Percentiles rank a stretch among this genome's conserved stretches.
Conservation (phyloP, 2,888 invertebrate genomes). For the Cepaea hortensis region DNA sequence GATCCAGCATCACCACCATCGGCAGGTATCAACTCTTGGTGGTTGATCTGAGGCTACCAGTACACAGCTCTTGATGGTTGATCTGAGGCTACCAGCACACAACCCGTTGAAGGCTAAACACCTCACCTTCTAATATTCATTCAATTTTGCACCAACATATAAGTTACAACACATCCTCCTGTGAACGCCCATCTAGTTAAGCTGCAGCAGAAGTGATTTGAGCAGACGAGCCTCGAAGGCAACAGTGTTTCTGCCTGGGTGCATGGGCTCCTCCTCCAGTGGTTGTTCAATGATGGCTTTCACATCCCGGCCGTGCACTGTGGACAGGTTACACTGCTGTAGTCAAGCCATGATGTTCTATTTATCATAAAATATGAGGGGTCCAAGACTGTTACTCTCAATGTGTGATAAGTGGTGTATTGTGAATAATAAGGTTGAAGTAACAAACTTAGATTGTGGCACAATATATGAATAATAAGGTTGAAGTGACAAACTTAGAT, state of each 20-base stretch:
- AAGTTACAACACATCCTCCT: not conserved
- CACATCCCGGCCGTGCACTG: slow-evolving; percentile 89
- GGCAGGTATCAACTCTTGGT: no score
- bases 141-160: not conserved
- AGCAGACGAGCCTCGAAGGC: slow-evolving; percentile 91
- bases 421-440: not conserved
- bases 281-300: slow-evolving; percentile 89
- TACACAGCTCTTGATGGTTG: no score
- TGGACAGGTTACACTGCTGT: slow-evolving; percentile 63
- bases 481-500: no score
- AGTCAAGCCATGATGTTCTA: no score
- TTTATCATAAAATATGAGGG: no score
- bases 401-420: not conserved
- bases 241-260: slow-evolving; percentile 90
- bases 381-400: no score
- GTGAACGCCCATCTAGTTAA: slow-evolving; percentile 61
- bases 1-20: no score
- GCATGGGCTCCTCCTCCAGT: slow-evolving; percentile 83
- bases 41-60: no score
- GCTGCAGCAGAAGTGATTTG: slow-evolving; percentile 85
- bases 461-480: no score
- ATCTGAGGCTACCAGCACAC: no score
- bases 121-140: no score
- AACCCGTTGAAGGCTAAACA: no score
- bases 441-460: not conserved